A percentile compares a stretch with the other conserved stretches of the same genome.
Evolutionary conservation across 2,888 invertebrate species (phyloP).

Genomic region (Drosophila acutilabella): DNA sequence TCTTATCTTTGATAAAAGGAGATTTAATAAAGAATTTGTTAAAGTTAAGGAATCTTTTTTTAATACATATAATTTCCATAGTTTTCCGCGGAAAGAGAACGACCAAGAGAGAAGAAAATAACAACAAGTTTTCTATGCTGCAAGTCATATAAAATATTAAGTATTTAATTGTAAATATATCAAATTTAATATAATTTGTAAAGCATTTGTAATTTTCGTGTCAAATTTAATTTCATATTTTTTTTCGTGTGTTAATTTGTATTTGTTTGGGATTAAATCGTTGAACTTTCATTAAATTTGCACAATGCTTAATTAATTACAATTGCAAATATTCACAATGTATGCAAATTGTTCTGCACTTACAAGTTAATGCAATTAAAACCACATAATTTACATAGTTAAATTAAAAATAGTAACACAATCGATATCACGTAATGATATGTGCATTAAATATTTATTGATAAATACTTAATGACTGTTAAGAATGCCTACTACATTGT

Average conservation of each 20-base stretch:
- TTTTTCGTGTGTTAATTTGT: conserved; percentile 11
- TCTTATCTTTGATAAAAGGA: too few relatives aligned
- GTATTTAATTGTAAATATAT: not conserved
- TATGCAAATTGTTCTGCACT: conserved; percentile 6
- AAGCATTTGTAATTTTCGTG: not conserved
- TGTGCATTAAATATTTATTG: not conserved
- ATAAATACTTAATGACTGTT: too few relatives aligned
- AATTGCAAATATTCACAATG: conserved; percentile 23
- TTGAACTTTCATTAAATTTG: conserved; percentile 36
- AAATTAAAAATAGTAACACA: conserved; percentile 8
- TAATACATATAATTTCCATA: too few relatives aligned
- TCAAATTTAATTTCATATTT: not conserved
- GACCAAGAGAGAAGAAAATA: too few relatives aligned
- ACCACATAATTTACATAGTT: not conserved
- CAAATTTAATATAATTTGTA: not conserved
- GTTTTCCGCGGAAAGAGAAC: not conserved
- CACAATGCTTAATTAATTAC: conserved; percentile 40
- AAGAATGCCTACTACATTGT: too few relatives aligned
- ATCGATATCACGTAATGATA: conserved; percentile 13
- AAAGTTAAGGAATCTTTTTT: too few relatives aligned
- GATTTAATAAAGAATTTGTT: too few relatives aligned
- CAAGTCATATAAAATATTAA: too few relatives aligned
- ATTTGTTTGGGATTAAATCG: conserved; percentile 26
- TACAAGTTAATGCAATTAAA: conserved; percentile 7
- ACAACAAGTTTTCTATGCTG: not conserved